Evolutionary conservation across 2,888 invertebrate genomes (phyloP), one percentile per base, ranked within the genome.

Genomic region (Plebejus anna): DNA sequence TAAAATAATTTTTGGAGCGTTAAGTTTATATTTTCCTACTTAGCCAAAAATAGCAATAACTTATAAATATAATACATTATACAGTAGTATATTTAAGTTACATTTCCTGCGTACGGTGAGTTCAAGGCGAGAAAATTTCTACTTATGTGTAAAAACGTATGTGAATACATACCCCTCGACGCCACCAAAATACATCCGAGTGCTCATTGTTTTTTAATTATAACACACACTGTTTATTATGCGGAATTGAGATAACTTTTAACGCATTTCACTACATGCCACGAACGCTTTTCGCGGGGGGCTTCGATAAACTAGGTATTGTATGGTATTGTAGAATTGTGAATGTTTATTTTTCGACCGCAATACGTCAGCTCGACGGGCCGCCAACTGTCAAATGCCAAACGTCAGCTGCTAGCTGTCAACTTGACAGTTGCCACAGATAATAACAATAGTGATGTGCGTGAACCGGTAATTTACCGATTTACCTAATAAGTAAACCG

Each of bases 81-180:
- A 22, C 22, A 22, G 2, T 66, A 9, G 4, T 66, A 5, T 36
- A 13, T 22, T 32, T 55, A 76, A 71, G 55, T 42, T 47, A 66
- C 71, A 47, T 70, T 86, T 85, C 83, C 82, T 83, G 87, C 88
- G 90, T 83, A 77, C 77, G 81, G 86, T 84, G 83, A 84, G 86
- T 85, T 85, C 91, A 92, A 92, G 91, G 91, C 84, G 80, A 88
- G 80, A 88, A 80, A 87, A 89, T 90, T 91, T 91, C 89, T 85
- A 91, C 92, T 92, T 89, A n/a, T n/a, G n/a, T 92, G 89, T 79
- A 81, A 79, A 80, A 80, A 61, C 71, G 76, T 72, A 22, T 13
- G 76, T 75, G 51, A 61, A 59, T 75, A 86, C 91, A 87, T 79
- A 93, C 93, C 93, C 93, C 84, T 93, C 93, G 47, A 92, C 89